Base-by-base conservation (phyloP, 2,113 vertebrate species). In the Tympanuchus pallidicinctus region DNA sequence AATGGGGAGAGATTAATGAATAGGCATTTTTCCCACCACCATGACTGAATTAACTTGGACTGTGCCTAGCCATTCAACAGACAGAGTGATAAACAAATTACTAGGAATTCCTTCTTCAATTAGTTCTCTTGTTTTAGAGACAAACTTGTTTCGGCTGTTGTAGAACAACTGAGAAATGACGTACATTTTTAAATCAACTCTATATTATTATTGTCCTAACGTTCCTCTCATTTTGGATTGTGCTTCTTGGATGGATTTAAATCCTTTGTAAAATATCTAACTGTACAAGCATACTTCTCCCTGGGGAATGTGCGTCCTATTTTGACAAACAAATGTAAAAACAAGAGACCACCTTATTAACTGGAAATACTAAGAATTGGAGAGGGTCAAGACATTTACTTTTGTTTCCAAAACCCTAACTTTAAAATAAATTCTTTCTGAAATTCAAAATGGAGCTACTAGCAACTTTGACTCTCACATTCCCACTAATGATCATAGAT, bases 1-100 rank as follows among this genome's bases (percentile, higher is more conserved):
- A 78, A 66, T 66, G 80, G 21, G 59, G 72, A 91, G 30, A 54
- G 15, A 76, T 63, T 65, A 88, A 66, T 83, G 92, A 93, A 86
- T 8, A 96, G 65, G 38, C 42, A 70, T 91, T 91, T 87, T 93
- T 88, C 92, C 64, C 94, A 94, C 88, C 91, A 74, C 60, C 69
- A 71, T 88, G 42, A 82, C 56, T 90, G 79, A 86, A 89, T 90
- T 88, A 81, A 88, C 66, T 86, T 82, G 84, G 90, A 65, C 61
- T 52, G 38, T 79, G 57, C 69, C 54, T 80, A 91, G 65, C 45
- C 83, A 93, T 42, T 80, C 60, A 94, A 82, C 36, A 78, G 71
- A 40, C 1, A 38, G 45, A 85, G 54, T 59, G 71, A 88, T 87
- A 91, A 85, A 85, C 48, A 95, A 92, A 88, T 86, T 92, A 91